Conservation (phyloP, 2,888 invertebrate species). For the Hedya salicella region DNA sequence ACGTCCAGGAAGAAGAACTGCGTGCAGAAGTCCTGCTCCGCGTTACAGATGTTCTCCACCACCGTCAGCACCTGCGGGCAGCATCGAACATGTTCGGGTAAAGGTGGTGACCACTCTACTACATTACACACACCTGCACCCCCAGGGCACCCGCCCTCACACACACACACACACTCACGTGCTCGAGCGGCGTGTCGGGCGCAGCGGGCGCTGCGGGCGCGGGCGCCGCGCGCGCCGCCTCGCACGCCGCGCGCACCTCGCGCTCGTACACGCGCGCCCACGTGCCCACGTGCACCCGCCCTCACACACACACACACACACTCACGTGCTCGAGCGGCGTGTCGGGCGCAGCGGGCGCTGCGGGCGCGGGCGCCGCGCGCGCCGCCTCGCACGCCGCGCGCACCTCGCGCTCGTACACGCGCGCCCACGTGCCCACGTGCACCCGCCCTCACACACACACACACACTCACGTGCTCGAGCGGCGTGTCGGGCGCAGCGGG, state of each 20-base stretch:
- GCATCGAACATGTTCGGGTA: too few relatives aligned
- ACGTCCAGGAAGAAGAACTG: slow-evolving; percentile 94
- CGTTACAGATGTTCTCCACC: slow-evolving; percentile 95
- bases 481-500: slow-evolving; percentile 51
- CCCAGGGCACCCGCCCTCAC: too few relatives aligned
- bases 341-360: too few relatives aligned
- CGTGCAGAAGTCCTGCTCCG: slow-evolving; percentile 97
- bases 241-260: slow-evolving; percentile 92
- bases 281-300: slow-evolving; percentile 89
- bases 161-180: slow-evolving; percentile 51
- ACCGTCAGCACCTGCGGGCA: slow-evolving; percentile 90
- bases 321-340: too few relatives aligned
- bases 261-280: slow-evolving; percentile 95
- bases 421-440: too few relatives aligned
- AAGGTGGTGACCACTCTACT: too few relatives aligned
- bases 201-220: slow-evolving; percentile 52
- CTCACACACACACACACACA: background rate
- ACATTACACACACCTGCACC: too few relatives aligned
- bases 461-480: slow-evolving; percentile 59
- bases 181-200: slow-evolving; percentile 58
- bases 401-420: too few relatives aligned
- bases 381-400: too few relatives aligned
- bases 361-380: too few relatives aligned
- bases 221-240: slow-evolving; percentile 87
- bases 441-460: too few relatives aligned